Base-by-base conservation (phyloP, 2,113 vertebrate species). In the Salvelinus fontinalis region DNA sequence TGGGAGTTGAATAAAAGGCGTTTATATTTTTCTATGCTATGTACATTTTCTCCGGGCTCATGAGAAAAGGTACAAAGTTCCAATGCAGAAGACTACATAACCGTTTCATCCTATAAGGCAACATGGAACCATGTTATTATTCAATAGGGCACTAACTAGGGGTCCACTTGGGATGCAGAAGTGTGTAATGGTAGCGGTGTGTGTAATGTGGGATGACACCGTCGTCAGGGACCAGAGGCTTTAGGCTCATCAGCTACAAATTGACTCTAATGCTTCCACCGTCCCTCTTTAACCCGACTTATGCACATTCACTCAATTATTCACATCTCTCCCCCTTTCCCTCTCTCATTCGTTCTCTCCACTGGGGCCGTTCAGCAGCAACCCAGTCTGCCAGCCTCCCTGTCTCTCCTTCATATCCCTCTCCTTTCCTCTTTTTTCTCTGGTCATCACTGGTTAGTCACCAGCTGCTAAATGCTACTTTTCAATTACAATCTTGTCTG, bases 221-320 rank as follows among this genome's bases (percentile, higher is more conserved):
- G 54, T 9, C 9, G 24, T 60, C 71, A 66, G 31, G n/a, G 13
- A 71, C 70, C 22, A 5, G 9, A 12, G 60, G 20, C 60, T 26
- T 26, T 68, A 20, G 72, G 51, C 67, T 69, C 62, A 65, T 72
- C 31, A 67, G 79, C 73, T 76, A 74, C 77, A 84, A 79, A 87
- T 79, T 78, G 73, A 81, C 75, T 81, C 77, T 70, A 79, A 77
- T 75, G 74, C 75, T 71, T 71, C 79, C 74, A 76, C 66, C 66
- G 18, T n/a, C 11, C 4, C 16, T 62, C 74, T 71, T 74, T 62
- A 71, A 75, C 79, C 27, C 24, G 49, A 62, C 4, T 2, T 82
- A 75, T 81, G 79, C 67, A 84, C 59, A 59, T 22, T 20, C 16
- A 70, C 71, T 84, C 22, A 82, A 84, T 85, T 20, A 80, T 84